These are phyloP conservation scores for Ceratothoa steindachneri DNA, from an alignment of 2,888 invertebrate species.

Conservation along the genomic window DNA sequence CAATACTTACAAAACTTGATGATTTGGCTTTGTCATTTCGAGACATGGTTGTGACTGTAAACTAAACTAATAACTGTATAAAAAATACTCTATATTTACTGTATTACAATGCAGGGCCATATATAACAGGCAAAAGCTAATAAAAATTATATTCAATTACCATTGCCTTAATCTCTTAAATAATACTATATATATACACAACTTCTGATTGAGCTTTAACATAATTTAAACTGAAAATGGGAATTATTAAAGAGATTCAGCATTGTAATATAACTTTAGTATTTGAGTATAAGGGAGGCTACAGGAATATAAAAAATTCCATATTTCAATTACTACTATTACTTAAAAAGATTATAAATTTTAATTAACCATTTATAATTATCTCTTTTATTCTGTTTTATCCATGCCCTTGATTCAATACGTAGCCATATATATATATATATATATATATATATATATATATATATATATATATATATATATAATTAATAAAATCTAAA, in stretches of 20 bases:
- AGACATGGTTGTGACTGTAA: not conserved
- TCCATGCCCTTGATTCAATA: too few relatives aligned
- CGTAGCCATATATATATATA: not conserved
- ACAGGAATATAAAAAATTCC: too few relatives aligned
- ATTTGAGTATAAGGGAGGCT: too few relatives aligned
- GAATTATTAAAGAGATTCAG: too few relatives aligned
- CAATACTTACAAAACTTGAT: slow-evolving; percentile 3
- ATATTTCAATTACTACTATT: too few relatives aligned
- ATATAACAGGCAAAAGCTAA: not conserved
- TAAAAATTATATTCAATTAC: not conserved
- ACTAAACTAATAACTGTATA: not conserved
- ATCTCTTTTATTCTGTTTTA: too few relatives aligned
- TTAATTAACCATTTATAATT: too few relatives aligned
- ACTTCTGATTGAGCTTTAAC: not conserved
- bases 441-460: not conserved
- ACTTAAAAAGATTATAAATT: too few relatives aligned
- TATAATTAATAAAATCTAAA: not conserved
- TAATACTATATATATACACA: not conserved
- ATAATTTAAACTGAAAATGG: not conserved
- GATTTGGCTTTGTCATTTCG: slow-evolving; percentile 5
- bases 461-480: not conserved
- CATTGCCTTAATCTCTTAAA: not conserved
- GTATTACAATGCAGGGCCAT: too few relatives aligned
- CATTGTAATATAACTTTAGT: too few relatives aligned
- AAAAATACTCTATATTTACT: not conserved